Evolutionary conservation across 2,113 vertebrate species (phyloP), one percentile per base, ranked within the genome.

Genomic region (Hippocampus comes): DNA sequence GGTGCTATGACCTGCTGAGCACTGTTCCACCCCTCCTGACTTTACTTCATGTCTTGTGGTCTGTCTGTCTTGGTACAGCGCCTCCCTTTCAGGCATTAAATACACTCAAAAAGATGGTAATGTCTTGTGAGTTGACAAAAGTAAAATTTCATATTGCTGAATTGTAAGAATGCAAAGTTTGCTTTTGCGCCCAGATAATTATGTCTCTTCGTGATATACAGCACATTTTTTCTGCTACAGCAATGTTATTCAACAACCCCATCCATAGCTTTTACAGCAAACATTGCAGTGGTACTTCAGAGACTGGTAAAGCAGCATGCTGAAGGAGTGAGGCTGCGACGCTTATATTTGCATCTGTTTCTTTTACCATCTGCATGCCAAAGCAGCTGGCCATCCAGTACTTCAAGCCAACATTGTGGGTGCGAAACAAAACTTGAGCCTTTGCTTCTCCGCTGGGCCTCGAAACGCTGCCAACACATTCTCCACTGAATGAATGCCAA

Each of bases 221-320:
- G 34, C 5, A 6, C 5, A 1, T 38, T 38, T 38, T 38, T 38
- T 38, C 5, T 38, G 5, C 34, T 27, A 15, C 21, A 65, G 30
- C 49, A 56, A 30, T 55, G 18, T n/a, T 21, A 51, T 55, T 68
- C 38, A 68, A 2, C 17, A 68, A 53, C 15, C 17, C 1, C n/a
- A 18, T 20, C 18, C 76, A 69, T 79, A 82, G 82, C 82, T 86
- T 82, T 77, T 73, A 68, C 75, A 73, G 68, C 74, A 65, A 80
- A 70, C 61, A 67, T 80, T 70, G 81, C 78, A 71, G 42, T 6
- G 57, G 60, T 63, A 42, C 27, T 21, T 46, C 27, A 60, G 57
- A 78, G 71, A 21, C 51, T 21, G 30, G 23, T 43, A 23, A 57
- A 82, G 64, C 64, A 64, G 64, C 72, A 59, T 56, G 74, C 63